Base-by-base conservation (phyloP, 1,140 invertebrate genomes). In the Helicoverpa zea region DNA sequence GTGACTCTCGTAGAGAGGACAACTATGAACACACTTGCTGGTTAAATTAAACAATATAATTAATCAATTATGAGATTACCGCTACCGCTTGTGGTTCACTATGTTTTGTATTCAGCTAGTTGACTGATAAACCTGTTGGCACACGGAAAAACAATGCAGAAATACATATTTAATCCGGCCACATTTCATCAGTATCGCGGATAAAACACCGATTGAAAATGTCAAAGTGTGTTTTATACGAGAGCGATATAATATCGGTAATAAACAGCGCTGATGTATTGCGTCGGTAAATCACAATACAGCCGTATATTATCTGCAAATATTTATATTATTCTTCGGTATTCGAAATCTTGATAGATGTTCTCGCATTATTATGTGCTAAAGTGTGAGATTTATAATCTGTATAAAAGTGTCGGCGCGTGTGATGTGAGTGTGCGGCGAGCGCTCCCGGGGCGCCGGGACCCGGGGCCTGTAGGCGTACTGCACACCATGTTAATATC, bases 381-480 rank as follows among this genome's bases (percentile, higher is more conserved):
- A 43, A 14, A 68, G n/a, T 16, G n/a, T 3, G 43, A 49, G 64
- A 68, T 68, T 68, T 68, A 68, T 18, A 23, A 68, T 12, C 43
- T 13, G 43, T 49, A 68, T 68, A 49, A 49, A 68, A 16, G 13
- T 47, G 63, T 68, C 64, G 43, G 18, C 64, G 49, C 64, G 64
- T 9, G 35, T 43, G 10, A n/a, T 1, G 64, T 23, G 18, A 23
- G 11, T 23, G 64, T 49, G 64, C 11, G n/a, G 18, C 16, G 64
- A n/a, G n/a, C 58, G 58, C 54, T 9, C n/a, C 54, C n/a, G 64
- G 16, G 61, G 43, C n/a, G 56, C 56, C 35, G 35, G 4, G 35
- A 5, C 35, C 35, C 35, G 35, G 35, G 35, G 23, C 23, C 23
- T 23, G 23, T 23, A 23, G 1, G 23, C 23, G 23, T 23, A 23